Evolutionary conservation across 2,797 vertebrate genomes (phyloP), one percentile per base, ranked within the genome.

Genomic region (Crocodylus rhombifer): DNA sequence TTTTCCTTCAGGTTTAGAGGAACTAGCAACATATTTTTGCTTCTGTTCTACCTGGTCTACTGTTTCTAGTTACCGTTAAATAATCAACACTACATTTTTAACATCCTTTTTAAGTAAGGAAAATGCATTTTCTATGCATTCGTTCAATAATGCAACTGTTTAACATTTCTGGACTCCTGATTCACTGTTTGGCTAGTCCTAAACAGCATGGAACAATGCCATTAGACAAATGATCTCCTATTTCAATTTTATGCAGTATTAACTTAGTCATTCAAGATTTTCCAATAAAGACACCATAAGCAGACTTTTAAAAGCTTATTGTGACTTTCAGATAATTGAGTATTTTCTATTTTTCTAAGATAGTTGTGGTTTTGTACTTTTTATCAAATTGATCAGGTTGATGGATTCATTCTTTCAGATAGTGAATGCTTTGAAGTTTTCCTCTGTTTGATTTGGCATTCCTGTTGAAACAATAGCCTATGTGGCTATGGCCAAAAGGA

Each of bases 401-500:
- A 86, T 67, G 93, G 74, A 75, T 94, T 84, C 81, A 33, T 95
- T 88, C 84, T 94, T 67, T 77, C 36, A 84, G 69, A 18, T 78
- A 78, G 65, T 21, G 3, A 77, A 85, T 75, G 74, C 64, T 75
- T 67, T 56, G 36, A 76, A 64, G 80, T 63, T 86, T 83, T 87
- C 61, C 87, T 90, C 88, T 95, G 94, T 94, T 91, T 93, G 90
- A 91, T 83, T 94, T 3, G 2, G 69, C 67, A 77, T 87, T 93
- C 94, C 76, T 0, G 2, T 86, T 93, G 86, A 93, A 74, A 92
- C 91, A 93, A 95, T 82, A 91, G 88, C 85, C 64, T 86, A 86
- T 86, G 90, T 88, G 90, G 80, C 57, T 89, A 85, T 87, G 95
- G 95, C 93, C 89, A 93, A 93, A 94, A 55, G 87, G 84, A 95